These are phyloP conservation scores for Urocyon cinereoargenteus DNA, from an alignment of 2,797 vertebrate species.

Conservation along the genomic window DNA sequence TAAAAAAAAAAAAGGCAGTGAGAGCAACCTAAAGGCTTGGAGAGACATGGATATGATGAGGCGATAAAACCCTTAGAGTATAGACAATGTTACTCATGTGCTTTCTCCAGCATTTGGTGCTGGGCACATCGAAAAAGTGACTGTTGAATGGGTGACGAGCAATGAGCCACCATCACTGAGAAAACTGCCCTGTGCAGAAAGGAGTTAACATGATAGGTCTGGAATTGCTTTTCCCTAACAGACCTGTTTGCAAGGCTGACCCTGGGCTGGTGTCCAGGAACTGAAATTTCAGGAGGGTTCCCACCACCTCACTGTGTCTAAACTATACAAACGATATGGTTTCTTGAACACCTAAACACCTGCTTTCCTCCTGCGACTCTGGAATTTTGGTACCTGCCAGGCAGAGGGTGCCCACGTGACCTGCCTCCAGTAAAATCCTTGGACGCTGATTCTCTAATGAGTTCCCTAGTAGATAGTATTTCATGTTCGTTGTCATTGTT, in stretches of 20 bases:
- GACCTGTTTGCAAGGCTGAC: rapidly evolving
- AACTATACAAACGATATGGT: rapidly evolving
- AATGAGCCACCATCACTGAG: background rate
- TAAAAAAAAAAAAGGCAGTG: too few relatives aligned
- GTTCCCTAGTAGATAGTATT: background rate
- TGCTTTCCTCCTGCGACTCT: too few relatives aligned
- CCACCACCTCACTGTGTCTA: background rate
- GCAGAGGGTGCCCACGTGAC: rapidly evolving
- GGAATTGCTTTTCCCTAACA: too few relatives aligned
- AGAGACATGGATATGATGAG: background rate
- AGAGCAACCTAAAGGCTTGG: too few relatives aligned
- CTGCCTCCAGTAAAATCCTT: background rate
- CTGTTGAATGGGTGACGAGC: too few relatives aligned
- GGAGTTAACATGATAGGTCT: rapidly evolving
- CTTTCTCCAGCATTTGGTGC: background rate
- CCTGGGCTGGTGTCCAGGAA: background rate
- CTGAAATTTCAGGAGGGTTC: too few relatives aligned
- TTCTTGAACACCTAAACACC: rapidly evolving
- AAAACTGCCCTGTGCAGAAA: background rate
- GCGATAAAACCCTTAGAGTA: background rate
- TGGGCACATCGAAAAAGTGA: background rate
- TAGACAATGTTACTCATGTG: rapidly evolving
- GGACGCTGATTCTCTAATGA: background rate
- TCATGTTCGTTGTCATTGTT: background rate
- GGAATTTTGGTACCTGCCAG: rapidly evolving